Evolutionary conservation across 2,888 invertebrate genomes (phyloP), one percentile per base, ranked within the genome.

Genomic region (Rhamnusium bicolor): DNA sequence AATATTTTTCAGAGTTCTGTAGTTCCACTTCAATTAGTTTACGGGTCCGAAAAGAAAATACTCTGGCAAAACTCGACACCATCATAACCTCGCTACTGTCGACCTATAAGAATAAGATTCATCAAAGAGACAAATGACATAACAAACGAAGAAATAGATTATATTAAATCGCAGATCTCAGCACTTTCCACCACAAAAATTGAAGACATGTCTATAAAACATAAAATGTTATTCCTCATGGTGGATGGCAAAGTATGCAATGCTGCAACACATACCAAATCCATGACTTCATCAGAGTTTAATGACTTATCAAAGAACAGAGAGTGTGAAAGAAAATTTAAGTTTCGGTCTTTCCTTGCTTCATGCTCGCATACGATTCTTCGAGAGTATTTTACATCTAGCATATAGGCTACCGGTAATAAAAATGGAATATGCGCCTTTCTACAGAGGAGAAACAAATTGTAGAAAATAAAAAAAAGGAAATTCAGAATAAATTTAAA

Each of bases 1-100:
- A 78, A 80, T 72, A 80, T 86, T 40, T 86, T 86, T 77, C 82
- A 77, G 65, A 81, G 76, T 58, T 83, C 71, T 5, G 69, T 82
- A 58, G 80, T 80, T 18, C 75, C 78, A 65, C 19, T 82, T 24
- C 74, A 69, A 75, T 32, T 80, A 54, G 65, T 75, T 29, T 72
- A 58, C 56, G 68, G 47, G 18, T 53, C 60, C 18, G 61, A 72
- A 65, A 29, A 77, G 19, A 79, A 76, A 73, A 47, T 79, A n/a
- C 49, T 83, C 58, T 83, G 82, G 81, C 74, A 84, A 67, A 84
- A 84, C 69, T 81, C 82, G 29, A 73, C 72, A 14, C 82, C 82
- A 21, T 83, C 83, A 7, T 83, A 81, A 16, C 72, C 81, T 5
- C 29, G 82, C 54, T 84, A 72, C 67, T 84, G 82, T 69, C 72